phyloP scores from a whole-genome alignment of 2,113 vertebrate species.

The Dermatemys mawii region DNA sequence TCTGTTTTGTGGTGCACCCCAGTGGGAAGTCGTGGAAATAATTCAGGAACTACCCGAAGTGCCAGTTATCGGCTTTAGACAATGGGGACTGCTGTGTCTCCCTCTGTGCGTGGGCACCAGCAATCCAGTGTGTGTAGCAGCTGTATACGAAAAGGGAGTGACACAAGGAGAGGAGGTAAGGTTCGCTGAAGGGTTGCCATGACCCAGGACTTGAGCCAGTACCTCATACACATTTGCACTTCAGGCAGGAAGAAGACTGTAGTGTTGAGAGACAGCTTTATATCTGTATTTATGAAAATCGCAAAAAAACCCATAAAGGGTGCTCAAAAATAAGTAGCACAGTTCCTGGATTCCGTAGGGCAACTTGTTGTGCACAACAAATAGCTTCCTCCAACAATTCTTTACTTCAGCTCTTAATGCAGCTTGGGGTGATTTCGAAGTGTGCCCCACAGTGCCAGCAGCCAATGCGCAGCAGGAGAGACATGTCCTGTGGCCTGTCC shows the following conservation, averaged over 20 bases:
- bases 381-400: not conserved
- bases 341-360: not conserved
- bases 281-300: not conserved
- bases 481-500: not conserved
- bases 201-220: not conserved
- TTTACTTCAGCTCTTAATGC: not conserved
- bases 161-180: not conserved
- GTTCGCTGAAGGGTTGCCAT: not conserved
- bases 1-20: not conserved
- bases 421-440: not conserved
- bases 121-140: not conserved
- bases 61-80: not conserved
- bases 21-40: rapidly evolving
- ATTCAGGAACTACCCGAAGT: not conserved
- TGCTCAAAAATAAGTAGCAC: rapidly evolving
- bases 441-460: not conserved
- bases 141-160: not conserved
- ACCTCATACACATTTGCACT: not conserved
- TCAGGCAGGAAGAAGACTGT: not conserved
- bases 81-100: not conserved
- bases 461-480: not conserved
- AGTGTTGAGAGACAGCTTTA: not conserved
- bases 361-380: rapidly evolving
- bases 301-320: not conserved
- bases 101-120: not conserved